Percentiles rank a stretch among this genome's conserved stretches.
Evolutionary conservation across 2,113 vertebrate species (phyloP).

Genomic region (Pomatostomus ruficeps): DNA sequence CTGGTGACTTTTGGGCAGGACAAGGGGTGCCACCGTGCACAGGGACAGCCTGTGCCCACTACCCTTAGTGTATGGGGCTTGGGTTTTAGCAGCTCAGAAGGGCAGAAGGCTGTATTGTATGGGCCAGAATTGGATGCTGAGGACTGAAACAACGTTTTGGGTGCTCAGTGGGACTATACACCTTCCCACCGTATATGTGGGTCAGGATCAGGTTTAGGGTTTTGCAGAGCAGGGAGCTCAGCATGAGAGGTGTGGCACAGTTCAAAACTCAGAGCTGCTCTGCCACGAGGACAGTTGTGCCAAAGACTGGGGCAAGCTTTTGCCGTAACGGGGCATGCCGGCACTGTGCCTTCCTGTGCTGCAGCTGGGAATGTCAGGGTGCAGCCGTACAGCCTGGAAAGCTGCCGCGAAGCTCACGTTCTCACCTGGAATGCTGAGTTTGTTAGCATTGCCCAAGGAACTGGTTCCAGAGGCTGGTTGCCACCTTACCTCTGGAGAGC

Average conservation of each 20-base stretch:
- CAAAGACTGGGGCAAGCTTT: neutral
- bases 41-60: rapidly evolving
- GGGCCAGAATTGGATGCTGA: neutral
- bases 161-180: rapidly evolving
- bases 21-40: too few species aligned
- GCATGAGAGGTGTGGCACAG: rapidly evolving
- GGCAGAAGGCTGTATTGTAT: rapidly evolving
- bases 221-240: neutral
- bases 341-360: neutral
- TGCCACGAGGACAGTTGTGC: rapidly evolving
- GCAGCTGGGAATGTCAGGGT: rapidly evolving
- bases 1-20: neutral
- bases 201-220: neutral
- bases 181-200: rapidly evolving
- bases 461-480: neutral
- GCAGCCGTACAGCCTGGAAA: rapidly evolving
- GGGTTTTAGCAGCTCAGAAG: neutral
- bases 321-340: rapidly evolving
- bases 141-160: neutral
- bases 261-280: neutral
- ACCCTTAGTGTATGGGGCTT: neutral
- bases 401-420: neutral
- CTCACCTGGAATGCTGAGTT: neutral
- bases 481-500: neutral
- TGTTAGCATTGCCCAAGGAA: neutral